A percentile compares a stretch with the other conserved stretches of the same genome.
Evolutionary conservation across 2,797 vertebrate genomes (phyloP).

Genomic region (Pangasius krempfi): DNA sequence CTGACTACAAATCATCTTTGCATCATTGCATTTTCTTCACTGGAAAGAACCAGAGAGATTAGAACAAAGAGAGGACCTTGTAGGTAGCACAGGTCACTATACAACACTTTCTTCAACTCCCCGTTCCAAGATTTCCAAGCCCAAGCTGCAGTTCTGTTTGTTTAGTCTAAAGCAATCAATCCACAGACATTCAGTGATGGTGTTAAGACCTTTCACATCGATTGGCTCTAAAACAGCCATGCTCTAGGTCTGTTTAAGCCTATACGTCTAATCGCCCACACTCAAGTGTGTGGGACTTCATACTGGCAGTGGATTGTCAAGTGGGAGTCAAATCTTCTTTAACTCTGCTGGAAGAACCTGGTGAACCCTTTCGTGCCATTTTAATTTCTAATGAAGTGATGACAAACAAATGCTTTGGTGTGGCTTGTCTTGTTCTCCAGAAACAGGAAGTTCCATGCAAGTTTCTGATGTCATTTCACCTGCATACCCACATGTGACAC

Average conservation of each 20-base stretch:
- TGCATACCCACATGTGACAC: conserved; percentile 4
- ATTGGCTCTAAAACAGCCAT: not conserved
- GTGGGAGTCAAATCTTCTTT: not conserved
- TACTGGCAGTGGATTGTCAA: not conserved
- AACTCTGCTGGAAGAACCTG: not conserved
- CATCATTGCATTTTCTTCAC: not conserved
- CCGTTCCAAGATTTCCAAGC: not conserved
- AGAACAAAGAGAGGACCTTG: not conserved
- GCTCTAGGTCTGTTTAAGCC: not conserved
- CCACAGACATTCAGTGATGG: no score
- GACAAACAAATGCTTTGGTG: not conserved
- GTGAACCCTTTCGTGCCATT: not conserved
- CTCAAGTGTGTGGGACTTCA: not conserved
- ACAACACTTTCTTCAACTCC: not conserved
- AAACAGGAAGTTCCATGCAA: not conserved
- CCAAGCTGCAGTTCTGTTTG: not conserved
- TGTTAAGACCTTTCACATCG: conserved; percentile 19
- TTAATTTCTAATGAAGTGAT: not conserved
- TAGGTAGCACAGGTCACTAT: not conserved
- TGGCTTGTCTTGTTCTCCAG: not conserved
- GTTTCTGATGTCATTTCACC: not conserved
- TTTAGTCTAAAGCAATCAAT: conserved; percentile 18
- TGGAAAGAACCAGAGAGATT: not conserved
- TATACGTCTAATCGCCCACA: not conserved
- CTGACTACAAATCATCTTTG: not conserved